phyloP scores from a whole-genome alignment of 2,113 vertebrate genomes.

The Aegithalos caudatus region DNA sequence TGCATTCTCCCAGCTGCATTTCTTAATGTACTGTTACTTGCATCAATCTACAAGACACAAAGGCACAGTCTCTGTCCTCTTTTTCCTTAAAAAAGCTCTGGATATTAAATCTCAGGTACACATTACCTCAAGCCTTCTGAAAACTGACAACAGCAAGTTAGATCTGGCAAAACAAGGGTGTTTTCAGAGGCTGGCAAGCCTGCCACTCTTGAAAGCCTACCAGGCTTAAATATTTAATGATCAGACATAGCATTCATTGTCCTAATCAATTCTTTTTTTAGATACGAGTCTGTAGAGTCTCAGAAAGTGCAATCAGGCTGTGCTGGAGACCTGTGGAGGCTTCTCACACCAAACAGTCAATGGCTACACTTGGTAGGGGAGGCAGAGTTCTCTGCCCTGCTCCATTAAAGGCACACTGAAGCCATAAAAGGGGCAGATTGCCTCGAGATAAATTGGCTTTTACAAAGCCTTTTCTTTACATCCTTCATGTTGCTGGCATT shows the following conservation, averaged over 20 bases:
- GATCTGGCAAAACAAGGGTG: neutral
- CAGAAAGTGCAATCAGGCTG: neutral
- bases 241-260: neutral
- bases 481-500: neutral
- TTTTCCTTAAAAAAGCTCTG: neutral
- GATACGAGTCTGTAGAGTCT: neutral
- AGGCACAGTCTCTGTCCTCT: neutral
- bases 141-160: neutral
- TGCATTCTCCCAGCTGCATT: neutral
- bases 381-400: neutral
- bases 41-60: neutral
- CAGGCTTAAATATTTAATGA: conserved; percentile 56
- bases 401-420: neutral
- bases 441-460: neutral
- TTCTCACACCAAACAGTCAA: neutral
- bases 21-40: neutral
- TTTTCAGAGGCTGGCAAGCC: neutral
- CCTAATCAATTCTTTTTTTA: conserved; percentile 42
- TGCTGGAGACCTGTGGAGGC: neutral
- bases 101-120: neutral
- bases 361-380: neutral
- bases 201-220: neutral
- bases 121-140: neutral
- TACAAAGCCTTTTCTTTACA: neutral
- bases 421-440: neutral